Evolutionary conservation across 2,888 invertebrate species (phyloP), one percentile per base, ranked within the genome.

Genomic region (Agonopterix heracliana): DNA sequence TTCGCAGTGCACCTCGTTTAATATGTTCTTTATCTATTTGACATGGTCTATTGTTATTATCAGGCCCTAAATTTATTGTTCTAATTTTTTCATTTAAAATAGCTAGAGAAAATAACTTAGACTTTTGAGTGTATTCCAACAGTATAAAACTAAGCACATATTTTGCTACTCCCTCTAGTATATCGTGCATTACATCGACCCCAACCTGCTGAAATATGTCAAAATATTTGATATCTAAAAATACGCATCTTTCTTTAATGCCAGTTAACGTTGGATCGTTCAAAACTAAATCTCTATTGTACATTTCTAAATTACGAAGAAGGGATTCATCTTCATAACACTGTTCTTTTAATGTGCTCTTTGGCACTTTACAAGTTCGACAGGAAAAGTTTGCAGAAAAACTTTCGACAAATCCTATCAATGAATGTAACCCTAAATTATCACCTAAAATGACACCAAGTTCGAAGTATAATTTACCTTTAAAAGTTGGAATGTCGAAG

Each of bases 321-420:
- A 47, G n/a, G 3, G 34, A 10, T 2, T 4, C 26, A n/a, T n/a
- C 2, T 40, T 17, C 26, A 11, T 35, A 14, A 2, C 2, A 9
- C 14, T 34, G 11, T 26, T 9, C 10, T 7, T 12, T 47, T 47
- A 8, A 47, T 42, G n/a, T 34, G 9, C 4, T 51, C 26, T 44
- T 59, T 59, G 10, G 10, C 4, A 50, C 51, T 17, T 43, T 51
- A 43, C 59, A 57, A 9, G 55, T 41, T 44, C 59, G 48, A 26
- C 57, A 57, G 2, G 52, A 43, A 36, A 36, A 45, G 41, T 59
- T 57, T 1, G 54, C 51, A 1, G 54, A 52, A 49, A 60, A 60
- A 40, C 54, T 53, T 48, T 60, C 60, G 9, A 48, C 11, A 49
- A 57, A 56, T 2, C 57, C 60, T 8, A 14, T 34, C 1, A 57